phyloP scores from a whole-genome alignment of 2,888 invertebrate species.

The Sepiola atlantica region DNA sequence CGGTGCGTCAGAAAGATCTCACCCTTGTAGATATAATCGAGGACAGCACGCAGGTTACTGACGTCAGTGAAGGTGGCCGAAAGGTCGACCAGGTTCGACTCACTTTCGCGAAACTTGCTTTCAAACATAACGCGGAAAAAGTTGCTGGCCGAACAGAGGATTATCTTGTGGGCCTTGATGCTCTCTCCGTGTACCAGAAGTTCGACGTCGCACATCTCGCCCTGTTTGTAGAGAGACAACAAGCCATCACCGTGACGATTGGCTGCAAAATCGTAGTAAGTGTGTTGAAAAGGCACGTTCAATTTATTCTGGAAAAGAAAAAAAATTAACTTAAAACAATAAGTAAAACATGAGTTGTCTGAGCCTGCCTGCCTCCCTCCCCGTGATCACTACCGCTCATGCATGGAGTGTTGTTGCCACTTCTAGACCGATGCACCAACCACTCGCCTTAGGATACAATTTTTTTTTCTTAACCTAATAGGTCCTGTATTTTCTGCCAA shows the following conservation, averaged over 20 bases:
- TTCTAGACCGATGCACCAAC: too few species aligned
- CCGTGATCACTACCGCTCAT: too few species aligned
- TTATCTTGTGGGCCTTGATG: background rate
- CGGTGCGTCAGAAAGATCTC: background rate
- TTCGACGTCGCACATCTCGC: background rate
- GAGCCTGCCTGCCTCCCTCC: too few species aligned
- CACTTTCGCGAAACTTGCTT: background rate
- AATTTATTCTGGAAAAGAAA: background rate
- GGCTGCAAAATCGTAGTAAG: background rate
- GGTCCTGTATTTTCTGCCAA: too few species aligned
- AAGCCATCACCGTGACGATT: background rate
- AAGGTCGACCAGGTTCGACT: background rate
- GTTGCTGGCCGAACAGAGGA: background rate
- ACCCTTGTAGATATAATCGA: constrained; percentile 5
- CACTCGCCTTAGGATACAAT: too few species aligned
- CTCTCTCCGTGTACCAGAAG: background rate
- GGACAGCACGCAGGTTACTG: background rate
- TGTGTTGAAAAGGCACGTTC: background rate
- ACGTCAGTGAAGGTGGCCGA: background rate
- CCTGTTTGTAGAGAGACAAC: background rate
- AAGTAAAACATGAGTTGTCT: too few species aligned
- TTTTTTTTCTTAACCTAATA: too few species aligned
- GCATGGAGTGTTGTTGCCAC: too few species aligned
- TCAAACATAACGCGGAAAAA: constrained; percentile 24
- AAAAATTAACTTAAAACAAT: background rate